Percentiles rank a stretch among this genome's conserved stretches.
phyloP scores from a whole-genome alignment of 1,140 invertebrate species.

The Helicoverpa zea region DNA sequence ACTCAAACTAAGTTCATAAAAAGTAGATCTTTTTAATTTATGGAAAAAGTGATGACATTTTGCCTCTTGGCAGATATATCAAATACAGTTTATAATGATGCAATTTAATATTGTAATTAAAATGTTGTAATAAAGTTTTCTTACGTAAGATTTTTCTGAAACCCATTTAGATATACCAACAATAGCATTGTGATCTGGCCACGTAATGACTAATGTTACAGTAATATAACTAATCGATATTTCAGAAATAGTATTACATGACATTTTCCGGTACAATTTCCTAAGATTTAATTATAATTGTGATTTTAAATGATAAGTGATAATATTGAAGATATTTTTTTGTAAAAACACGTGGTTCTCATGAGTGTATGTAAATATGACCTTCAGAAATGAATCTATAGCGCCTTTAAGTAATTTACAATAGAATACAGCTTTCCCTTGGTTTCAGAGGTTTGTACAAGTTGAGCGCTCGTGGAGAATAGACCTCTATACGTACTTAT shows the following conservation, averaged over 20 bases:
- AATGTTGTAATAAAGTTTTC: neutral
- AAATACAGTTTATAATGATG: too few species aligned
- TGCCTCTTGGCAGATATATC: too few species aligned
- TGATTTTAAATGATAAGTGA: too few species aligned
- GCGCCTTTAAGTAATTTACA: slow-evolving; percentile 47
- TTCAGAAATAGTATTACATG: neutral
- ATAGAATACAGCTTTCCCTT: slow-evolving; percentile 52
- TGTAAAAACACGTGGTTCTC: slow-evolving; percentile 17
- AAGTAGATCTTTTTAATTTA: too few species aligned
- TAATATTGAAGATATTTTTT: too few species aligned
- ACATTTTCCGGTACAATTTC: neutral
- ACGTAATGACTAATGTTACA: neutral
- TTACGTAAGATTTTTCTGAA: slow-evolving; percentile 4
- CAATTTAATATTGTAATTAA: too few species aligned
- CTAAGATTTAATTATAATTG: too few species aligned
- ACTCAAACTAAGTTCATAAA: too few species aligned
- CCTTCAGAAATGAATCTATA: slow-evolving; percentile 32
- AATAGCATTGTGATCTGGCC: slow-evolving; percentile 2
- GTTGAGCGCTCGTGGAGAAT: slow-evolving; percentile 47
- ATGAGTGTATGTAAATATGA: slow-evolving; percentile 22
- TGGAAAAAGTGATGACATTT: too few species aligned
- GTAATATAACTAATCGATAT: neutral
- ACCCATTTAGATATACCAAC: slow-evolving; percentile 10
- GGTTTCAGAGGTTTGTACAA: slow-evolving; percentile 53
- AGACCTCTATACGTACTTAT: slow-evolving; percentile 47